Percentiles rank a stretch among this genome's conserved stretches.
Evolutionary conservation across 2,888 invertebrate species (phyloP).

Genomic region (Ferdinandea cuprea): DNA sequence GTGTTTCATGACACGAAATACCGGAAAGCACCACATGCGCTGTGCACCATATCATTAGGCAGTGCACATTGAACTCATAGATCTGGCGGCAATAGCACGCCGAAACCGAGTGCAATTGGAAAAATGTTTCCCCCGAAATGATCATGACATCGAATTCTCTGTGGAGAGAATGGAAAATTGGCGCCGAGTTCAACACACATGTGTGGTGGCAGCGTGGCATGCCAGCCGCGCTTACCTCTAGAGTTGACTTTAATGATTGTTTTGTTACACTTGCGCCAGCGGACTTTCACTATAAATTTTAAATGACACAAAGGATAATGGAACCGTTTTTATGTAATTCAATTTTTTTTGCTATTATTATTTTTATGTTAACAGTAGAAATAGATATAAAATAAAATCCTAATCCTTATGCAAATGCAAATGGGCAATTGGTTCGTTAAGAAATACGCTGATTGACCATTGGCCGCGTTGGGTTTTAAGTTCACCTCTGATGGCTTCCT

Average conservation of each 20-base stretch:
- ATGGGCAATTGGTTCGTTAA: slow-evolving; percentile 41
- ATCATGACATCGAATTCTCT: slow-evolving; percentile 63
- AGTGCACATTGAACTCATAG: slow-evolving; percentile 64
- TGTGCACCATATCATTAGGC: slow-evolving; percentile 47
- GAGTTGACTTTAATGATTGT: slow-evolving; percentile 3
- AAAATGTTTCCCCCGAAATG: slow-evolving; percentile 40
- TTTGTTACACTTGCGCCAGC: slow-evolving; percentile 9
- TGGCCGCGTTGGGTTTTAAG: neutral
- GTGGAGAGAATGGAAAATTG: slow-evolving; percentile 19
- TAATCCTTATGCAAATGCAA: slow-evolving; percentile 46
- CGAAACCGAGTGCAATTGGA: slow-evolving; percentile 8
- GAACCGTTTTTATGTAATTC: slow-evolving; percentile 34
- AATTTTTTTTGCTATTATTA: too few species aligned
- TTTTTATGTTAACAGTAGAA: too few species aligned
- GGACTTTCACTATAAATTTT: slow-evolving; percentile 29
- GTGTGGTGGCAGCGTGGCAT: neutral
- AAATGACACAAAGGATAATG: slow-evolving; percentile 30
- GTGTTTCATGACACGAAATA: slow-evolving; percentile 71
- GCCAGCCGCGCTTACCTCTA: neutral
- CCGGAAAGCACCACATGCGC: too few species aligned
- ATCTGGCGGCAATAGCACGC: neutral
- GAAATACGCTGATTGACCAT: slow-evolving; percentile 29
- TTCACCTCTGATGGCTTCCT: neutral
- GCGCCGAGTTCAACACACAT: neutral
- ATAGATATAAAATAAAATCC: slow-evolving; percentile 9